Percentiles rank a stretch among this genome's conserved stretches.
These are phyloP conservation scores for Protobothrops flavoviridis DNA, from an alignment of 2,113 vertebrate genomes.

Conservation along the genomic window DNA sequence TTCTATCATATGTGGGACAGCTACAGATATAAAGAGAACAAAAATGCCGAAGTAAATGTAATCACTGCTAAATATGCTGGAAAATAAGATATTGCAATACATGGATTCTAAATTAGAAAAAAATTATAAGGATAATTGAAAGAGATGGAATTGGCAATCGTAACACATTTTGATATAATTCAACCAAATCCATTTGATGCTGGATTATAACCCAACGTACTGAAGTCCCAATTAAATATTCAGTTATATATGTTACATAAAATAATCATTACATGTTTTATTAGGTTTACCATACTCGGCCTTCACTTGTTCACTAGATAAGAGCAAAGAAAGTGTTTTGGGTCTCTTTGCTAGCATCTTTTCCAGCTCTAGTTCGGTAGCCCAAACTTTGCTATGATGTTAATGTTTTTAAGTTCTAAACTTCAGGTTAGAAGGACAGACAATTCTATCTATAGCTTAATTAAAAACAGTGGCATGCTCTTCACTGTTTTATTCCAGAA, in stretches of 20 bases:
- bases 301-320: background rate
- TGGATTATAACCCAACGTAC: background rate
- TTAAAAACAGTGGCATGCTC: background rate
- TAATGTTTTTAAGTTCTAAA: background rate
- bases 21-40: slow-evolving; percentile 5
- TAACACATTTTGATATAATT: background rate
- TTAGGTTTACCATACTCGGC: background rate
- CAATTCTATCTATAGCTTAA: background rate
- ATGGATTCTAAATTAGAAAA: background rate
- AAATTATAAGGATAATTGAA: background rate
- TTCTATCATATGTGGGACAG: background rate
- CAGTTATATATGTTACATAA: background rate
- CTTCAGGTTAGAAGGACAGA: background rate
- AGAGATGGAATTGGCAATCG: background rate
- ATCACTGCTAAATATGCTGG: background rate
- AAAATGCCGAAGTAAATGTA: background rate
- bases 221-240: background rate
- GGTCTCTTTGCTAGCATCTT: background rate
- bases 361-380: background rate
- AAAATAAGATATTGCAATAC: background rate
- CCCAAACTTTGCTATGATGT: background rate
- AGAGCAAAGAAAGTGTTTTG: background rate
- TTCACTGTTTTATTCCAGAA: background rate
- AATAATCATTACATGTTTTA: background rate
- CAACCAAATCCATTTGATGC: background rate